A percentile compares a stretch with the other conserved stretches of the same genome.
These are phyloP conservation scores for Galerucella nymphaeae DNA, from an alignment of 2,888 invertebrate genomes.

Conservation along the genomic window DNA sequence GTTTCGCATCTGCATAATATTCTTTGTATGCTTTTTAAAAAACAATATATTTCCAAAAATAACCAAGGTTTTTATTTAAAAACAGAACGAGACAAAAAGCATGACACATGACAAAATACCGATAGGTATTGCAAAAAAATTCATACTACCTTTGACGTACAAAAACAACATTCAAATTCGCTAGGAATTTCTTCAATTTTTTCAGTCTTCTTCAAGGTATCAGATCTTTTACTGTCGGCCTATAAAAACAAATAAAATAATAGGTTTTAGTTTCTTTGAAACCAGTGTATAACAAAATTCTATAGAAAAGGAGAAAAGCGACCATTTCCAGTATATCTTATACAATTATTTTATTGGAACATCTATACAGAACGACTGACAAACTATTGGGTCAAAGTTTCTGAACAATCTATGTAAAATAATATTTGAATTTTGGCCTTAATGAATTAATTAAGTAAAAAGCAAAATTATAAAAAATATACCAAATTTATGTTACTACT, in stretches of 20 bases:
- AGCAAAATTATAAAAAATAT: too few relatives aligned
- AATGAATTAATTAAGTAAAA: too few relatives aligned
- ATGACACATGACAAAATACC: conserved; percentile 21
- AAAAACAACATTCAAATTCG: conserved; percentile 98
- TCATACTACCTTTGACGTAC: conserved; percentile 86
- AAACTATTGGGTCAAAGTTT: too few relatives aligned
- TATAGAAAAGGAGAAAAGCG: too few relatives aligned
- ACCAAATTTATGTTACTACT: too few relatives aligned
- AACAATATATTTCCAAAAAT: not conserved
- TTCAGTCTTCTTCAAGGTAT: conserved; percentile 68
- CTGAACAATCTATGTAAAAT: too few relatives aligned
- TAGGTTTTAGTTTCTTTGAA: too few relatives aligned
- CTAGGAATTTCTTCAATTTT: conserved; percentile 89
- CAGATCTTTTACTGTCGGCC: conserved; percentile 72
- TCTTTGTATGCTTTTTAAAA: not conserved
- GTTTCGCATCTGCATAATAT: not conserved
- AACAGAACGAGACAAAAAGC: conserved; percentile 20
- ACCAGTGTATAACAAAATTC: too few relatives aligned
- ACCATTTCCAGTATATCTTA: too few relatives aligned
- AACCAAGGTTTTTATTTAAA: not conserved
- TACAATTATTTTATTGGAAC: too few relatives aligned
- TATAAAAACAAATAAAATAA: conserved; percentile 53
- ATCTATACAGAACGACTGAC: too few relatives aligned
- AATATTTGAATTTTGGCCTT: too few relatives aligned
- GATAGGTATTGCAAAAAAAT: conserved; percentile 19